Percentiles rank a stretch among this genome's conserved stretches.
Conservation (phyloP, 2,797 vertebrate genomes). For the Gastrophryne carolinensis region DNA sequence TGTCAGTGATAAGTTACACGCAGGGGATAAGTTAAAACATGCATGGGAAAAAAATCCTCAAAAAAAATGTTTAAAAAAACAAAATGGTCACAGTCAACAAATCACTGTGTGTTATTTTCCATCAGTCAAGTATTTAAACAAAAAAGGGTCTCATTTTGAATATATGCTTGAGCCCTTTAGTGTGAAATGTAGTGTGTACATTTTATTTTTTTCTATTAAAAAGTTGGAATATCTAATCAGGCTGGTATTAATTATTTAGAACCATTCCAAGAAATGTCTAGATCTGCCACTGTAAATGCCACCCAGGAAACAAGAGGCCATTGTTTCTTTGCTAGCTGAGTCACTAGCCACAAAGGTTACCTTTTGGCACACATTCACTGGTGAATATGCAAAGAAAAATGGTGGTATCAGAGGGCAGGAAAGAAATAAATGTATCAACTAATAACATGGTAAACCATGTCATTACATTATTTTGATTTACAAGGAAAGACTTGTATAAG, state of each 20-base stretch:
- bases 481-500: slow-evolving; percentile 43
- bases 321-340: slow-evolving; percentile 6
- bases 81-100: too few species aligned
- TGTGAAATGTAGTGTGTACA: too few species aligned
- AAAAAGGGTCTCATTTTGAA: too few species aligned
- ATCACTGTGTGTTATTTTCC: too few species aligned
- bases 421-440: slow-evolving; percentile 27
- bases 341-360: slow-evolving; percentile 19
- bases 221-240: neutral
- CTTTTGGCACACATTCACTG: slow-evolving; percentile 20
- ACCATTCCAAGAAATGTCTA: neutral
- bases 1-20: too few species aligned
- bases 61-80: too few species aligned
- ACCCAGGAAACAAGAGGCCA: neutral
- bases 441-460: slow-evolving; percentile 17
- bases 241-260: neutral
- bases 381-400: slow-evolving; percentile 5
- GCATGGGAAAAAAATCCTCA: too few species aligned
- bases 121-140: too few species aligned
- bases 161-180: too few species aligned
- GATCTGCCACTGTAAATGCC: slow-evolving; percentile 11
- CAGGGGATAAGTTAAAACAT: too few species aligned
- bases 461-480: slow-evolving; percentile 47
- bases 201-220: too few species aligned
- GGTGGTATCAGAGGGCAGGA: slow-evolving; percentile 9